These are phyloP conservation scores for Bicyclus anynana DNA, from an alignment of 1,140 invertebrate genomes.

Conservation along the genomic window DNA sequence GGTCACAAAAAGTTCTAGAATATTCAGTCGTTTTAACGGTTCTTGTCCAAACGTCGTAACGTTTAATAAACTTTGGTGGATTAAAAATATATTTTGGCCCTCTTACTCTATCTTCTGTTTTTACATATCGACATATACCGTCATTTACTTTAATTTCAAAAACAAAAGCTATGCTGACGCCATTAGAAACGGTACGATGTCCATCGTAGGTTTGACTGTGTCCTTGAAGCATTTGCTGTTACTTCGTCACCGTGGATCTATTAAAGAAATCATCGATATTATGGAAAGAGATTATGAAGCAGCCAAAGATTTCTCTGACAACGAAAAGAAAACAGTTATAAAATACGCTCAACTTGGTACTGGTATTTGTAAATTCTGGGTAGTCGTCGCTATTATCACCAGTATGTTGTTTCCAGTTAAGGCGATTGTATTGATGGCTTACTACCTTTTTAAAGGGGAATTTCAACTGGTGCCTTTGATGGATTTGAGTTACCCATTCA, in stretches of 20 bases:
- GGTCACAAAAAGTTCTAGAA: neutral
- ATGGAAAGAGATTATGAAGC: slow-evolving; percentile 32
- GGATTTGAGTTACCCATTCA: slow-evolving; percentile 37
- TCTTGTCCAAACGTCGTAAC: neutral
- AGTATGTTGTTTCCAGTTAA: slow-evolving; percentile 31
- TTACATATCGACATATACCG: slow-evolving; percentile 29
- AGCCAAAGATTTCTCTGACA: slow-evolving; percentile 1
- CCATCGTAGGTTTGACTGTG: slow-evolving; percentile 35
- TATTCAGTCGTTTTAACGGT: neutral
- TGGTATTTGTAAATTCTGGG: slow-evolving; percentile 31
- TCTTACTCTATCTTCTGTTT: slow-evolving; percentile 16
- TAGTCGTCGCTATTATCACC: slow-evolving; percentile 9
- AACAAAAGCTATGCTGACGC: slow-evolving; percentile 32
- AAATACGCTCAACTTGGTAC: slow-evolving; percentile 29
- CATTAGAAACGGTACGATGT: slow-evolving; percentile 38
- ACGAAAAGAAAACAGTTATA: slow-evolving; percentile 30
- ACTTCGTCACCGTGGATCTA: slow-evolving; percentile 4
- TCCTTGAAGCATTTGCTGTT: slow-evolving; percentile 32
- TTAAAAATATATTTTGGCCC: slow-evolving; percentile 25
- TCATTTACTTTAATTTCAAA: slow-evolving; percentile 35
- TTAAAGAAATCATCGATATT: slow-evolving; percentile 26
- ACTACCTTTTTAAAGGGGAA: slow-evolving; percentile 28
- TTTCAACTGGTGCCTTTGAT: slow-evolving; percentile 35
- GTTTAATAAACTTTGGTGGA: slow-evolving; percentile 19
- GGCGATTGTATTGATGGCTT: slow-evolving; percentile 25